Percentiles rank a stretch among this genome's conserved stretches.
phyloP scores from a whole-genome alignment of 1,140 invertebrate genomes.

The Eriocheir sinensis region DNA sequence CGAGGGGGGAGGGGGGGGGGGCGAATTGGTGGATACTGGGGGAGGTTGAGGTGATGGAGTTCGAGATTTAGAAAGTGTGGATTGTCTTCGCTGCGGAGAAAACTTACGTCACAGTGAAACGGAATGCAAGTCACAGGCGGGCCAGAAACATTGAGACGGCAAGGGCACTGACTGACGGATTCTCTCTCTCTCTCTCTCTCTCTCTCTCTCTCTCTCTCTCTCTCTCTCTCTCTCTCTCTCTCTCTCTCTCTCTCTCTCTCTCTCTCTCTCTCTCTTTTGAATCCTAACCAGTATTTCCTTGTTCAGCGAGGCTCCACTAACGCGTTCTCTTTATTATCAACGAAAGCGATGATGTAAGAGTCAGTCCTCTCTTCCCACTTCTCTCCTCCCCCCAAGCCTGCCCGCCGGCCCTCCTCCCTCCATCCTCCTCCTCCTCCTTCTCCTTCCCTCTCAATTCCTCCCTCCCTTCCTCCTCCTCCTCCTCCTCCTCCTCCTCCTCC shows the following conservation, averaged over 20 bases:
- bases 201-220: conserved; percentile 27
- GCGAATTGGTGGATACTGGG: too few relatives aligned
- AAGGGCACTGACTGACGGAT: not conserved
- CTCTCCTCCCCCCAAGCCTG: not conserved
- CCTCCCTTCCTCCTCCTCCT: not conserved
- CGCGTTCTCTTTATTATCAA: not conserved
- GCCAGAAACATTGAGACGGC: conserved; percentile 36
- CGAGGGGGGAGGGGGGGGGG: not conserved
- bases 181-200: not conserved
- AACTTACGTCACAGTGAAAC: conserved; percentile 18
- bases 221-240: conserved; percentile 55
- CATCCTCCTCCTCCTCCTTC: conserved; percentile 14
- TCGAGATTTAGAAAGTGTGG: not conserved
- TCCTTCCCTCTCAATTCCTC: not conserved
- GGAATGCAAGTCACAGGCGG: conserved; percentile 30
- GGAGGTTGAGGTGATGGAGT: not conserved
- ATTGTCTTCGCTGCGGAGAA: conserved; percentile 9
- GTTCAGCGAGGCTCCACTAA: not conserved
- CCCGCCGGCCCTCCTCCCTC: not conserved
- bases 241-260: conserved; percentile 54
- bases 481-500: conserved; percentile 25
- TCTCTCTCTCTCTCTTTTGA: not conserved
- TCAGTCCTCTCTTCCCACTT: not conserved
- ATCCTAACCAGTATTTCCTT: not conserved
- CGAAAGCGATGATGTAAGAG: not conserved